Percentiles rank a stretch among this genome's conserved stretches.
These are phyloP conservation scores for Priocnemis perturbator DNA, from an alignment of 2,888 invertebrate species.

Conservation along the genomic window DNA sequence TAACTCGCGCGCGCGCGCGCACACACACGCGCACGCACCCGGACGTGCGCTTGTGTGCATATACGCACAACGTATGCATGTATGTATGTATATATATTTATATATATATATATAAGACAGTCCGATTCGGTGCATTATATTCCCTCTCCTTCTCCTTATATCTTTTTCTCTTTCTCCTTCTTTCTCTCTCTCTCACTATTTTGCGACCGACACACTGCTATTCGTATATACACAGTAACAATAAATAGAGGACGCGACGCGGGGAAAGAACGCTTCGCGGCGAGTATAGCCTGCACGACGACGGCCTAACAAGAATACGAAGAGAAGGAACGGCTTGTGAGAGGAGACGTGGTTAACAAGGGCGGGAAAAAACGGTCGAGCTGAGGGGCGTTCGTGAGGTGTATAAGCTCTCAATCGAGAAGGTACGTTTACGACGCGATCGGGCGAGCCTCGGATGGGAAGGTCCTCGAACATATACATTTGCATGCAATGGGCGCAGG, in stretches of 20 bases:
- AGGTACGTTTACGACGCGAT: too few species aligned
- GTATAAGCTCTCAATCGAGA: too few species aligned
- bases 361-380: neutral
- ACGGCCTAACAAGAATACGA: neutral
- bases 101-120: slow-evolving; percentile 75
- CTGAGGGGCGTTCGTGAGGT: neutral
- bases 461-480: too few species aligned
- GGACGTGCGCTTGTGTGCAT: neutral
- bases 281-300: neutral
- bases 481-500: too few species aligned
- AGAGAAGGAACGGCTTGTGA: slow-evolving; percentile 26
- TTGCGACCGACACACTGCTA: slow-evolving; percentile 33
- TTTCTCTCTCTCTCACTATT: slow-evolving; percentile 23
- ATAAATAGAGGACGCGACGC: slow-evolving; percentile 47
- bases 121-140: slow-evolving; percentile 50
- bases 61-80: slow-evolving; percentile 27
- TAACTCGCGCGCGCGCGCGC: neutral
- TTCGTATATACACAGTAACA: slow-evolving; percentile 43
- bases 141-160: slow-evolving; percentile 21
- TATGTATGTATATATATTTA: slow-evolving; percentile 44
- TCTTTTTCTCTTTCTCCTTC: slow-evolving; percentile 20
- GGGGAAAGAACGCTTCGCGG: slow-evolving; percentile 10
- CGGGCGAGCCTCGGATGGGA: too few species aligned
- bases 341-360: neutral
- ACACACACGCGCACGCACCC: neutral